Evolutionary conservation across 2,797 vertebrate species (phyloP).

Genomic region (Echeneis naucrates): DNA sequence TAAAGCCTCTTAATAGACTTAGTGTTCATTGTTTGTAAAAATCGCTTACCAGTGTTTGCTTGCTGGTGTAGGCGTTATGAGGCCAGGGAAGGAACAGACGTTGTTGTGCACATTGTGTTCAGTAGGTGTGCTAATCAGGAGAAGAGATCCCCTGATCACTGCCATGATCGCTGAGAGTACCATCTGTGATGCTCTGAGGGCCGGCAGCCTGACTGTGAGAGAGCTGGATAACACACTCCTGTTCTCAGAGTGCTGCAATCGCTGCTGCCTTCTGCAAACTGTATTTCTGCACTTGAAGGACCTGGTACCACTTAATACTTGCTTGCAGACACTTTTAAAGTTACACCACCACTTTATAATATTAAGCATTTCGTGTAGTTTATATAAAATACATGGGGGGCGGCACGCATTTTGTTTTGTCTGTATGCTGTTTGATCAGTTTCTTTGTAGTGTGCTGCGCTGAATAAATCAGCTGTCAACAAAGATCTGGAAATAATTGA

Average conservation of each 20-base stretch:
- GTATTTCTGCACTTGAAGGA: slow-evolving; percentile 15
- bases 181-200: slow-evolving; percentile 81
- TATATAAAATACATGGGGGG: slow-evolving; percentile 23
- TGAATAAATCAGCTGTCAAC: slow-evolving; percentile 64
- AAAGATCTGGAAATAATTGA: slow-evolving; percentile 81
- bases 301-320: slow-evolving; percentile 52
- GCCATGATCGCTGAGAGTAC: slow-evolving; percentile 76
- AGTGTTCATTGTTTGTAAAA: neutral
- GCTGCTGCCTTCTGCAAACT: slow-evolving; percentile 10
- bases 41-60: slow-evolving; percentile 23
- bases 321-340: slow-evolving; percentile 20
- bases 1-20: neutral
- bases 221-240: slow-evolving; percentile 53
- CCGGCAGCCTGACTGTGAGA: slow-evolving; percentile 62
- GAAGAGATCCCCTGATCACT: slow-evolving; percentile 72
- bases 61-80: slow-evolving; percentile 13
- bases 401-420: slow-evolving; percentile 6
- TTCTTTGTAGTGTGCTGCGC: slow-evolving; percentile 46
- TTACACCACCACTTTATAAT: neutral
- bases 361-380: slow-evolving; percentile 25
- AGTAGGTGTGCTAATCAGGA: slow-evolving; percentile 80
- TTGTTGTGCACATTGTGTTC: slow-evolving; percentile 74
- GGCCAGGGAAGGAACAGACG: slow-evolving; percentile 70
- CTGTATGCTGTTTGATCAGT: slow-evolving; percentile 52
- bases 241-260: slow-evolving; percentile 37